Percentiles rank a stretch among this genome's conserved stretches.
Conservation (phyloP, 1,140 invertebrate genomes). For the Drosophila triauraria region DNA sequence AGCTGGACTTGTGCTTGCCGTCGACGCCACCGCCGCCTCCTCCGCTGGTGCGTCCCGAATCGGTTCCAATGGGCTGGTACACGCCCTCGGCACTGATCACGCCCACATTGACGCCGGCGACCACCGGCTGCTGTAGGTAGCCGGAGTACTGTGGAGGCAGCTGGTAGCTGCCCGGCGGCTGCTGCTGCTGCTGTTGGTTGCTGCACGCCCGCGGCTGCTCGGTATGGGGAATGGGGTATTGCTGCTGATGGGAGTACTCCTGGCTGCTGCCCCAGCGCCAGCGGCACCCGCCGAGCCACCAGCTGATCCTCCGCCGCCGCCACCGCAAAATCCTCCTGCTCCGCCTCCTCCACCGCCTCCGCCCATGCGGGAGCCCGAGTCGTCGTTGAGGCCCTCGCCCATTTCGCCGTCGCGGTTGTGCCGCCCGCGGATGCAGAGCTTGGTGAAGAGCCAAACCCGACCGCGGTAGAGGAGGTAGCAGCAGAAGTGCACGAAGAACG, state of each 20-base stretch:
- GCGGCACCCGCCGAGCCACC: conserved; percentile 55
- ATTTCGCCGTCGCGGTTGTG: conserved; percentile 81
- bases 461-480: conserved; percentile 84
- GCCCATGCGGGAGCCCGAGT: conserved; percentile 73
- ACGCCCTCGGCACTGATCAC: conserved; percentile 80
- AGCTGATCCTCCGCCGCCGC: conserved; percentile 50
- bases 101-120: conserved; percentile 80
- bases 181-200: conserved; percentile 62
- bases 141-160: conserved; percentile 79
- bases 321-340: conserved; percentile 11
- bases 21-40: conserved; percentile 35
- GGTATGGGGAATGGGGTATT: conserved; percentile 79
- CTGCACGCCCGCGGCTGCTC: conserved; percentile 72
- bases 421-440: conserved; percentile 78
- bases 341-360: conserved; percentile 40
- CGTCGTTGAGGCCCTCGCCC: conserved; percentile 78
- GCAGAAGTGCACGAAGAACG: conserved; percentile 85
- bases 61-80: conserved; percentile 75
- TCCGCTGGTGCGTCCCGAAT: conserved; percentile 66
- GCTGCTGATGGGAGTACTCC: conserved; percentile 82
- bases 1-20: conserved; percentile 43
- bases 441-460: conserved; percentile 83
- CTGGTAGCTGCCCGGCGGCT: conserved; percentile 70
- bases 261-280: conserved; percentile 72
- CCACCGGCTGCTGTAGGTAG: conserved; percentile 79